Percentiles rank a stretch among this genome's conserved stretches.
Conservation (phyloP, 2,888 invertebrate genomes). For the Eristalinus sepulchralis region DNA sequence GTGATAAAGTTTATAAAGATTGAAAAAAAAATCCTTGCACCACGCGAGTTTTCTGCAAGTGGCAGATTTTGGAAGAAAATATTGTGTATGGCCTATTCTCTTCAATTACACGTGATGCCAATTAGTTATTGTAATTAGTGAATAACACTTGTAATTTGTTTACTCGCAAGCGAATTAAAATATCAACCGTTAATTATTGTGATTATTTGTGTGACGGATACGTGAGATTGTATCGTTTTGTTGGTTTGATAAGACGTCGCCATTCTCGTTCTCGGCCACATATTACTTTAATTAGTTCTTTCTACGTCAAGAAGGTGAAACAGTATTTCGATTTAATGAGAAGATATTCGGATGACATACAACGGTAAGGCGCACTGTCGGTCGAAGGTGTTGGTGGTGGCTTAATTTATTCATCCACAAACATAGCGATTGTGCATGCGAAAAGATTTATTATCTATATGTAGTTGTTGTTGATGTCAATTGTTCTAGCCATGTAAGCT, state of each 20-base stretch:
- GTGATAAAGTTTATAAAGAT: neutral
- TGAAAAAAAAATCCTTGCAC: neutral
- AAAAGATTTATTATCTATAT: conserved; percentile 16
- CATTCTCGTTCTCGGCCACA: conserved; percentile 16
- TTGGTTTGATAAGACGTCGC: conserved; percentile 57
- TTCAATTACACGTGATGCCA: conserved; percentile 49
- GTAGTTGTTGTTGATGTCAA: conserved; percentile 35
- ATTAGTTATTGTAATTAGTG: conserved; percentile 59
- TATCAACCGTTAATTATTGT: conserved; percentile 37
- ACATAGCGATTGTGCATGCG: conserved; percentile 57
- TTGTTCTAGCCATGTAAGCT: conserved; percentile 13
- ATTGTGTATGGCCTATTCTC: neutral
- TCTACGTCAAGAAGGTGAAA: conserved; percentile 47
- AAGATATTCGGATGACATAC: conserved; percentile 65
- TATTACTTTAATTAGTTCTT: conserved; percentile 14
- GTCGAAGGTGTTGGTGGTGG: neutral
- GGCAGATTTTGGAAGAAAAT: neutral
- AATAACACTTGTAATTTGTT: conserved; percentile 53
- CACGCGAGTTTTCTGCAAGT: neutral
- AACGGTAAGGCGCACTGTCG: conserved; percentile 53
- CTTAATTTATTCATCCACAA: conserved; percentile 20
- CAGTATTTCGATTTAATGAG: conserved; percentile 62
- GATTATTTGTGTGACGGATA: conserved; percentile 14
- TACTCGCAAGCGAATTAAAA: conserved; percentile 29
- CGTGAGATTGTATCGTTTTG: conserved; percentile 15